Percentiles rank a stretch among this genome's conserved stretches.
These are phyloP conservation scores for Apodemia mormo DNA, from an alignment of 2,888 invertebrate genomes.

Conservation along the genomic window DNA sequence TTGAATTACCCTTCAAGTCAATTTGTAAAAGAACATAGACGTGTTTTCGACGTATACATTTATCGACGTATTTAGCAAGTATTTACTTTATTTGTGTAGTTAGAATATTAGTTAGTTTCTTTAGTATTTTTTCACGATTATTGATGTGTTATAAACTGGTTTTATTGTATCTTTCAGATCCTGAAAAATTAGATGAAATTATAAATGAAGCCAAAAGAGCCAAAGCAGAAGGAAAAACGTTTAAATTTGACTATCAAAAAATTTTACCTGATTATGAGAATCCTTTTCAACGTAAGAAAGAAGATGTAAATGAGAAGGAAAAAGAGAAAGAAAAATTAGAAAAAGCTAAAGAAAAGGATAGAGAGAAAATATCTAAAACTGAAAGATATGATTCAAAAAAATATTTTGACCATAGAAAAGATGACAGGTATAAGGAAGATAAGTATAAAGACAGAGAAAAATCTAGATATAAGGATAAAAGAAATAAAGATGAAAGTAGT, in stretches of 20 bases:
- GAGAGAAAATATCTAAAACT: slow-evolving; percentile 38
- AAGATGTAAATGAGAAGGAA: slow-evolving; percentile 43
- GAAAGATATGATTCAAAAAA: slow-evolving; percentile 43
- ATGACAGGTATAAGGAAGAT: slow-evolving; percentile 37
- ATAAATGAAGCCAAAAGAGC: slow-evolving; percentile 72
- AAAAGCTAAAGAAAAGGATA: slow-evolving; percentile 37
- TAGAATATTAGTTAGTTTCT: slow-evolving; percentile 1
- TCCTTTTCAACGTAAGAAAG: slow-evolving; percentile 63
- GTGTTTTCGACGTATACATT: too few relatives aligned
- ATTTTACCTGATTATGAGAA: slow-evolving; percentile 70
- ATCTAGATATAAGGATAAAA: slow-evolving; percentile 40
- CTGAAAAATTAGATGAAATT: slow-evolving; percentile 67
- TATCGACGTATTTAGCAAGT: too few relatives aligned
- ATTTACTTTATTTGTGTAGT: background rate
- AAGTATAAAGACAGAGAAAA: slow-evolving; percentile 43
- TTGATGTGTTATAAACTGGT: background rate
- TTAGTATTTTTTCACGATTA: background rate
- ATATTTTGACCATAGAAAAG: slow-evolving; percentile 43
- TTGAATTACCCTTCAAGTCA: too few relatives aligned
- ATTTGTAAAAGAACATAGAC: too few relatives aligned
- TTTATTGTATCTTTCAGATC: slow-evolving; percentile 49
- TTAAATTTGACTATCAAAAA: slow-evolving; percentile 72
- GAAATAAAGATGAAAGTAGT: slow-evolving; percentile 38
- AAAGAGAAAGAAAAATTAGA: slow-evolving; percentile 36
- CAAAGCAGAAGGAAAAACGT: slow-evolving; percentile 64